These are phyloP conservation scores for Dreissena rostriformis DNA, from an alignment of 1,140 invertebrate species.

Conservation along the genomic window DNA sequence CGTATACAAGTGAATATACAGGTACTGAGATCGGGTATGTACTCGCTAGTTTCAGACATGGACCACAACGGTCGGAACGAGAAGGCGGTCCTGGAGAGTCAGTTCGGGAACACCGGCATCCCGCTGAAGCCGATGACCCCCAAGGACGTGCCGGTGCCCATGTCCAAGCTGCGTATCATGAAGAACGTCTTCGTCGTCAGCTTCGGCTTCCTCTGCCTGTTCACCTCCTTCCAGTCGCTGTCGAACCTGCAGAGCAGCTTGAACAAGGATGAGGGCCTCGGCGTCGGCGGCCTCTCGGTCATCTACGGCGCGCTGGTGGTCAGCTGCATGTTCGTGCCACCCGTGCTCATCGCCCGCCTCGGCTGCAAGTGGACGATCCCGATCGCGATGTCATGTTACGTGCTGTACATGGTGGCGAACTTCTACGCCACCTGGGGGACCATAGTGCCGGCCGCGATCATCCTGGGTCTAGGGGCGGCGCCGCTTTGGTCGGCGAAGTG, in stretches of 20 bases:
- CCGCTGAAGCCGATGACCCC: neutral
- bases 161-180: conserved; percentile 63
- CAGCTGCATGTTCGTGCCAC: conserved; percentile 96
- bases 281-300: conserved; percentile 84
- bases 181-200: conserved; percentile 74
- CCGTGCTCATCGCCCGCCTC: conserved; percentile 84
- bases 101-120: conserved; percentile 24
- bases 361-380: conserved; percentile 98
- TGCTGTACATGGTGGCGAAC: conserved; percentile 95
- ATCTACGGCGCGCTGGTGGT: conserved; percentile 95
- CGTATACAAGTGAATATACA: too few species aligned
- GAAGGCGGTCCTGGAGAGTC: neutral
- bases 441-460: conserved; percentile 92
- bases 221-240: conserved; percentile 76
- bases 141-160: neutral
- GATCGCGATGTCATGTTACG: conserved; percentile 94
- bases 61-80: too few species aligned
- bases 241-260: conserved; percentile 73
- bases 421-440: conserved; percentile 89
- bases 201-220: conserved; percentile 72
- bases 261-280: conserved; percentile 72
- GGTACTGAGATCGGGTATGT: too few species aligned
- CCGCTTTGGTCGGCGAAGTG: conserved; percentile 98
- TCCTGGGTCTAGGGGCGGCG: conserved; percentile 93
- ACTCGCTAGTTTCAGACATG: too few species aligned